These are phyloP conservation scores for Mesorhabditis belari DNA, from an alignment of 2,888 invertebrate genomes.

Conservation along the genomic window DNA sequence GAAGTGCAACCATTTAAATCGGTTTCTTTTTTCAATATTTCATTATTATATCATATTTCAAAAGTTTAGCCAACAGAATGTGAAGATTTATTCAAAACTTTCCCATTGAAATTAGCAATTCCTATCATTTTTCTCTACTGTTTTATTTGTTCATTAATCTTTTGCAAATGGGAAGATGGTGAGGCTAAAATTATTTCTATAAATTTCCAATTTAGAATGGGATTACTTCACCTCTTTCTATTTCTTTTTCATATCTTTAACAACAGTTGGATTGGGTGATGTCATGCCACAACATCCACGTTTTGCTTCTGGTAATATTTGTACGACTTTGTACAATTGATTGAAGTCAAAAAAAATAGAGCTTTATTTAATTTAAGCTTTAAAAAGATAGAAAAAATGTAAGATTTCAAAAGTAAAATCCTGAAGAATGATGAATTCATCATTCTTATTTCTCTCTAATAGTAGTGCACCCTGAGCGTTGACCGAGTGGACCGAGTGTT, in stretches of 20 bases:
- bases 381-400: too few relatives aligned
- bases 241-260: conserved; percentile 46
- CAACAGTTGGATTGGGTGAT: conserved; percentile 49
- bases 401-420: too few relatives aligned
- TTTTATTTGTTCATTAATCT: background rate
- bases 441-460: too few relatives aligned
- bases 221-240: conserved; percentile 44
- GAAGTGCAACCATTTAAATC: conserved; percentile 2
- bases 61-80: background rate
- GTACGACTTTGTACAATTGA: conserved; percentile 2
- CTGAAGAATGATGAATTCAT: too few relatives aligned
- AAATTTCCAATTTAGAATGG: conserved; percentile 20
- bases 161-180: background rate
- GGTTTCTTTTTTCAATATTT: background rate
- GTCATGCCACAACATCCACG: conserved; percentile 45
- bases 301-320: conserved; percentile 28
- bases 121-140: background rate
- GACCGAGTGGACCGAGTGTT: too few relatives aligned
- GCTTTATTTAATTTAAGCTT: too few relatives aligned
- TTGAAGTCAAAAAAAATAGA: too few relatives aligned
- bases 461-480: too few relatives aligned
- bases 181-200: background rate
- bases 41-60: background rate
- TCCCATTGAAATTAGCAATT: background rate
- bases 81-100: background rate